Conservation (phyloP, 92 coral and sea anemone species). For the Porites cylindrica region DNA sequence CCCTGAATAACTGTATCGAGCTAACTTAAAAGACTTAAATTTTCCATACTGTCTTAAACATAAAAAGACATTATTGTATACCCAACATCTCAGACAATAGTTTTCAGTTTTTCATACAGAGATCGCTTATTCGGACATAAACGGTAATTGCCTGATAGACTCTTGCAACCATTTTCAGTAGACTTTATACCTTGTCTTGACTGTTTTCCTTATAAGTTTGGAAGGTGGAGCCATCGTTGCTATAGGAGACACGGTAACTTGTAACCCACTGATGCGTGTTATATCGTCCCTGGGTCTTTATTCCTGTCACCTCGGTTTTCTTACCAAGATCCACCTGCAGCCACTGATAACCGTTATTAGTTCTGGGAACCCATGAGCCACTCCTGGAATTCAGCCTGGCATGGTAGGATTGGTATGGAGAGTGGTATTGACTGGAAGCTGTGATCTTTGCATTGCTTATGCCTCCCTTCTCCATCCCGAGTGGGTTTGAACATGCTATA, state of each 20-base stretch:
- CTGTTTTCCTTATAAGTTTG: not conserved
- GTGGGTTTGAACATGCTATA: constrained; percentile 12
- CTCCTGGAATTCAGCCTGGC: not conserved
- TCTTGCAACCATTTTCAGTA: constrained; percentile 4
- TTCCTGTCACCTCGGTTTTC: constrained; percentile 8
- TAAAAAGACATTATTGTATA: no score
- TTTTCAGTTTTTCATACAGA: no score
- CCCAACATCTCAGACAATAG: no score
- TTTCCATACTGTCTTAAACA: no score
- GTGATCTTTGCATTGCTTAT: constrained; percentile 3
- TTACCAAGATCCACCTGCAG: constrained; percentile 16
- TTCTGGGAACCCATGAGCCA: not conserved
- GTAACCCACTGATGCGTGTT: not conserved
- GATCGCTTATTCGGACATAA: not conserved
- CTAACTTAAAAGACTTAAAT: no score
- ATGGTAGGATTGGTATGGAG: not conserved
- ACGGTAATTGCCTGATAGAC: not conserved
- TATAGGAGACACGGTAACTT: constrained; percentile 12
- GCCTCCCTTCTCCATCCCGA: constrained; percentile 4
- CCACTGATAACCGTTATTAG: not conserved
- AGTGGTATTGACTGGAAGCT: not conserved
- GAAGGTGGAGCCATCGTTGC: constrained; percentile 15
- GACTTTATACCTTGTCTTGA: constrained; percentile 9
- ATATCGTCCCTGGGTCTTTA: constrained; percentile 21
- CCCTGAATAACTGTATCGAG: no score